phyloP scores from a whole-genome alignment of 2,888 invertebrate species.

The Lasioglossum malachurum region DNA sequence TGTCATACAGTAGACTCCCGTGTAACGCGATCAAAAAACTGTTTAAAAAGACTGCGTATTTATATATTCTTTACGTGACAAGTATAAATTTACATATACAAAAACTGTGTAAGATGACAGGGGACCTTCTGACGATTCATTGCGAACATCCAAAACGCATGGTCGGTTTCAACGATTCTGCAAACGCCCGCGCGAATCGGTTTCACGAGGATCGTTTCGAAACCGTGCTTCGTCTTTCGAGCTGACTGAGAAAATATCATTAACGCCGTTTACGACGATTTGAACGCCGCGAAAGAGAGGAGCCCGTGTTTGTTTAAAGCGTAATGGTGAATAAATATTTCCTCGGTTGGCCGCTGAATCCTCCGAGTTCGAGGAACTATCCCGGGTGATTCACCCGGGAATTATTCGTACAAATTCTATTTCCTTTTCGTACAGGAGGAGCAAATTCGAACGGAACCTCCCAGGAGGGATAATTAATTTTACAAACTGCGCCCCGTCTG shows the following conservation, averaged over 20 bases:
- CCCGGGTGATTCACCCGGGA: constrained; percentile 31
- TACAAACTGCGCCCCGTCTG: not conserved
- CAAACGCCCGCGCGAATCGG: not conserved
- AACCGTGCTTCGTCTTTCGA: not conserved
- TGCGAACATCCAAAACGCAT: not conserved
- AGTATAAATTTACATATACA: no score
- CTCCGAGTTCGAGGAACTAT: constrained; percentile 21
- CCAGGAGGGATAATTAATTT: not conserved
- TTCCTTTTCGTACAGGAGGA: not conserved
- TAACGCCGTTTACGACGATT: constrained; percentile 47
- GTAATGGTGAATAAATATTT: constrained; percentile 38
- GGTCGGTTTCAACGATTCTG: not conserved
- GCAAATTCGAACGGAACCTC: not conserved
- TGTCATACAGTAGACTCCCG: not conserved
- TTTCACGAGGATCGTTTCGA: constrained; percentile 8
- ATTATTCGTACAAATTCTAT: not conserved
- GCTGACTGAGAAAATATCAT: constrained; percentile 46
- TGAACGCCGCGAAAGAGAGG: constrained; percentile 2
- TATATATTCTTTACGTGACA: no score
- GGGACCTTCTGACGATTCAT: not conserved
- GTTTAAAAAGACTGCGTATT: no score
- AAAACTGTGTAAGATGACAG: no score
- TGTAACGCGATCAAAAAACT: no score
- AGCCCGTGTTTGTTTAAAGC: constrained; percentile 35
- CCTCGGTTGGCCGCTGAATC: constrained; percentile 11